phyloP scores from a whole-genome alignment of 92 coral and sea anemone genomes.

The Epizoanthus fatuus region DNA sequence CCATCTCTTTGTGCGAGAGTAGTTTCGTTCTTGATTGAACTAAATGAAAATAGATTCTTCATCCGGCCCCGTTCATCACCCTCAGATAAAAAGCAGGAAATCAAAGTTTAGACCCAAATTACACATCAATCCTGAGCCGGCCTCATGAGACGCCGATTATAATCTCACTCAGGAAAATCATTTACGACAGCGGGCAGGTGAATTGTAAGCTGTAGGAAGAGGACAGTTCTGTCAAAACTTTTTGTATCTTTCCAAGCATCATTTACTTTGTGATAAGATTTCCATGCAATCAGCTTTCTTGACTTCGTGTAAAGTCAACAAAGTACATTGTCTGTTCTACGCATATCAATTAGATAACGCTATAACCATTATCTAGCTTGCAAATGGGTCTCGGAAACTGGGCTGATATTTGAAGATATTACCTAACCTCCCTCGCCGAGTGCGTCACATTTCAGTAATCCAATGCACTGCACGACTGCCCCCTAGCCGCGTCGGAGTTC shows the following conservation, averaged over 20 bases:
- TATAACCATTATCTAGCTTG: not conserved
- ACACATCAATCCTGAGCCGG: slow-evolving; percentile 1
- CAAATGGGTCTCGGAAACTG: slow-evolving; percentile 18
- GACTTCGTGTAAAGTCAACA: slow-evolving; percentile 19
- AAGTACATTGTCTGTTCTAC: slow-evolving; percentile 25
- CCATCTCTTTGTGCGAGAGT: not conserved
- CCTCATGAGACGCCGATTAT: slow-evolving; percentile 3
- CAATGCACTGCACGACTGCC: not conserved
- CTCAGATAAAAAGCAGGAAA: slow-evolving; percentile 22
- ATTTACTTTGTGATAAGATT: slow-evolving; percentile 31
- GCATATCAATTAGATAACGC: slow-evolving; percentile 41
- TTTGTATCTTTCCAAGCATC: not conserved
- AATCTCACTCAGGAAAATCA: not conserved
- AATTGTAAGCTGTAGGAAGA: not conserved
- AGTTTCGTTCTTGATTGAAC: not conserved
- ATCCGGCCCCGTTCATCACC: slow-evolving; percentile 23
- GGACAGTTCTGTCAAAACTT: slow-evolving; percentile 33
- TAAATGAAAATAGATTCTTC: not conserved
- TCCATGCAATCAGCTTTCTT: slow-evolving; percentile 29
- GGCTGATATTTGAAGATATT: not conserved
- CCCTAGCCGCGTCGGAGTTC: not conserved
- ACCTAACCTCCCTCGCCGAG: not conserved
- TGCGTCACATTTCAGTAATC: not conserved
- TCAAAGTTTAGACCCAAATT: slow-evolving; percentile 3
- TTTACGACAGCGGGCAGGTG: not conserved